phyloP scores from a whole-genome alignment of 2,797 vertebrate genomes.

The Syngnathus rostellatus region DNA sequence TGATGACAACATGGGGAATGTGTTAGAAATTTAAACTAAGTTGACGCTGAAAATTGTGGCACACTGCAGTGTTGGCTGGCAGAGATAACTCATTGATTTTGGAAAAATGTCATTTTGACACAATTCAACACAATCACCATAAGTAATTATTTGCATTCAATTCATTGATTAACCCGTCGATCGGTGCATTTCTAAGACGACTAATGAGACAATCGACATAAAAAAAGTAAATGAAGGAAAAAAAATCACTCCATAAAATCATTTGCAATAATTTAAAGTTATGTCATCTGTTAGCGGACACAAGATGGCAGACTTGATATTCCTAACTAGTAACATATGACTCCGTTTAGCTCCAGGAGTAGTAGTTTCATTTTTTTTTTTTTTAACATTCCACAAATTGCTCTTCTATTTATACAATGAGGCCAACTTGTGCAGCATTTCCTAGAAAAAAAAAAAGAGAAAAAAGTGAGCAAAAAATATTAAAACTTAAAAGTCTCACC shows the following conservation, averaged over 20 bases:
- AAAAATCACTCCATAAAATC: not conserved
- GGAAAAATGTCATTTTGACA: not conserved
- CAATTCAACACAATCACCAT: not conserved
- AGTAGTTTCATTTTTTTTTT: conserved; percentile 3
- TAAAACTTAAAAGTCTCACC: conserved; percentile 26
- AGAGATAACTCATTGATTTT: not conserved
- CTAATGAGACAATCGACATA: not conserved
- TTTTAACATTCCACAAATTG: conserved; percentile 18
- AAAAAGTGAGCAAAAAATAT: conserved; percentile 14
- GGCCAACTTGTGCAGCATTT: conserved; percentile 17
- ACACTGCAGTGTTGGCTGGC: too few species aligned
- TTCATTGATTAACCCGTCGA: not conserved
- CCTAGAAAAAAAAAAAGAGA: conserved; percentile 15
- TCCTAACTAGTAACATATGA: conserved; percentile 1
- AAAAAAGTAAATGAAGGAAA: not conserved
- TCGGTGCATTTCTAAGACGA: not conserved
- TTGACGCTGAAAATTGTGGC: too few species aligned
- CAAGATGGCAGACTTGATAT: conserved; percentile 51
- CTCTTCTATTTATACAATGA: conserved; percentile 30
- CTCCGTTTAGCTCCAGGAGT: conserved; percentile 16
- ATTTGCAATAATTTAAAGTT: conserved; percentile 5
- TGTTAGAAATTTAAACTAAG: too few species aligned
- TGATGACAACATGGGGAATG: too few species aligned
- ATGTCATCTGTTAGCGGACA: conserved; percentile 35
- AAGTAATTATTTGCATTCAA: not conserved